Evolutionary conservation across 2,113 vertebrate species (phyloP).

Genomic region (Chloroceryle aenea): DNA sequence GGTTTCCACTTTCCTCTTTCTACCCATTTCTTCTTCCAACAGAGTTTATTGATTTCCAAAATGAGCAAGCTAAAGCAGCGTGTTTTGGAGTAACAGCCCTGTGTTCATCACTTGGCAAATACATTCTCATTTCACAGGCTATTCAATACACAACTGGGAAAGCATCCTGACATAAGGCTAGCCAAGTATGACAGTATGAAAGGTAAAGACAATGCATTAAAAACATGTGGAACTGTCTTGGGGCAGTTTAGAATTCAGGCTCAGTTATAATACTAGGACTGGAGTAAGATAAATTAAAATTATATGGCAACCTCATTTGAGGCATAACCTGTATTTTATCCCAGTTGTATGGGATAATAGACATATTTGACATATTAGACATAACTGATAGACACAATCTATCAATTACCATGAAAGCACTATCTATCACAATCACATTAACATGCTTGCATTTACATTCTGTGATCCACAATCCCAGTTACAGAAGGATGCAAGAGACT

Average conservation of each 20-base stretch:
- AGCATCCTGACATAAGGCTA: neutral
- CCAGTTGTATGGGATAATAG: too few species aligned
- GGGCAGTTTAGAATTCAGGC: too few species aligned
- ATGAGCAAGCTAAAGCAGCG: neutral
- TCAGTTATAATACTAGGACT: neutral
- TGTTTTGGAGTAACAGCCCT: neutral
- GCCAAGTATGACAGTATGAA: neutral
- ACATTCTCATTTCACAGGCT: neutral
- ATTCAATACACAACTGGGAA: neutral
- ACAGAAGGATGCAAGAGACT: neutral
- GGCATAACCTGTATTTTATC: neutral
- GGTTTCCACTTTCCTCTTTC: neutral
- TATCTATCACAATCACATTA: neutral
- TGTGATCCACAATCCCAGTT: neutral
- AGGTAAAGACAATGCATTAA: neutral
- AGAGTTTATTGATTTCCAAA: neutral
- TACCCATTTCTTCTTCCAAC: neutral
- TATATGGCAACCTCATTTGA: neutral
- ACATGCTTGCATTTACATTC: neutral
- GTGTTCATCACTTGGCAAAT: neutral
- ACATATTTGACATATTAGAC: too few species aligned
- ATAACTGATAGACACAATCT: too few species aligned
- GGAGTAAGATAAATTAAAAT: neutral
- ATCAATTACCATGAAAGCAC: rapidly evolving
- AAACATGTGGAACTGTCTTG: neutral